A percentile compares a stretch with the other conserved stretches of the same genome.
Conservation (phyloP, 2,888 invertebrate species). For the Drosophila meridiana region DNA sequence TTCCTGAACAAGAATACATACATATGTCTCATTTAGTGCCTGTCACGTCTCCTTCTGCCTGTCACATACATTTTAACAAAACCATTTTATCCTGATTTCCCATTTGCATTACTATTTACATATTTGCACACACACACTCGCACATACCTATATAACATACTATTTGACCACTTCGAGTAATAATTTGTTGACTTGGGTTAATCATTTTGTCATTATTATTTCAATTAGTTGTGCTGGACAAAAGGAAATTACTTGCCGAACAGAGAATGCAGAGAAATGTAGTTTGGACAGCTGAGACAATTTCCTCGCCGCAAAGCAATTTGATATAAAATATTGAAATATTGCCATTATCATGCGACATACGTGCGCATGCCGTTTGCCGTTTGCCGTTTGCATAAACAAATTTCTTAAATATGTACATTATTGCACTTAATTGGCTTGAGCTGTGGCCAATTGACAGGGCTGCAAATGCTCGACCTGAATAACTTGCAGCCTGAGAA, state of each 20-base stretch:
- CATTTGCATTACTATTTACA: background rate
- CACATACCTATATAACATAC: background rate
- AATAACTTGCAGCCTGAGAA: conserved; percentile 8
- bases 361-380: conserved; percentile 7
- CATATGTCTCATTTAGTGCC: too few relatives aligned
- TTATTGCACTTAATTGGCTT: conserved; percentile 33
- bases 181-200: conserved; percentile 40
- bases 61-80: background rate
- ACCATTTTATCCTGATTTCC: background rate
- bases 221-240: conserved; percentile 53
- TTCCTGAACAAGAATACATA: background rate
- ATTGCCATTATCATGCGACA: conserved; percentile 19
- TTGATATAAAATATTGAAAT: conserved; percentile 49
- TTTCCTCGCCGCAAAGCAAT: conserved; percentile 43
- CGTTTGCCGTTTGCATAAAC: conserved; percentile 13
- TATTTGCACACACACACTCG: background rate
- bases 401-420: conserved; percentile 35
- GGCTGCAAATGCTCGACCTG: conserved; percentile 7
- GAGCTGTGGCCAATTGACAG: conserved; percentile 19
- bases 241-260: conserved; percentile 42
- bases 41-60: background rate
- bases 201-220: conserved; percentile 59
- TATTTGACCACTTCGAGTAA: background rate
- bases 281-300: conserved; percentile 14
- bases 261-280: background rate